Conservation (phyloP, 1,140 invertebrate genomes). For the Chlorops oryzae region DNA sequence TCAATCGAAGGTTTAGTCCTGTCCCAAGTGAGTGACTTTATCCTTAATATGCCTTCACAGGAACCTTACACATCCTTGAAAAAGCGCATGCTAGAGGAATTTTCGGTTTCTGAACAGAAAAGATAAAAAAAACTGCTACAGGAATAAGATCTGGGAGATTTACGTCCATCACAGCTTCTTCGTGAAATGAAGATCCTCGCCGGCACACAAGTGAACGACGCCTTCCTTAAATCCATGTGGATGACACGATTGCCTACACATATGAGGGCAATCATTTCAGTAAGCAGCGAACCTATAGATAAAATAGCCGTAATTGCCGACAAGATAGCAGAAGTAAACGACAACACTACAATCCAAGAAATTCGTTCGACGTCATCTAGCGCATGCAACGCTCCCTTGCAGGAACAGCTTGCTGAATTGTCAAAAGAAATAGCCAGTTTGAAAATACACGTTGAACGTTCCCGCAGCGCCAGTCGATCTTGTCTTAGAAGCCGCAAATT, state of each 20-base stretch:
- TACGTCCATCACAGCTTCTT: not conserved
- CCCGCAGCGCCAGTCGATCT: not conserved
- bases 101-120: not conserved
- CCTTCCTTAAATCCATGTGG: conserved; percentile 1
- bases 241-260: not conserved
- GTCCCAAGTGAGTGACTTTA: not conserved
- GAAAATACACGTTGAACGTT: not conserved
- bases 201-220: not conserved
- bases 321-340: not conserved
- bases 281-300: not conserved
- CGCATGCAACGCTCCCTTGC: not conserved
- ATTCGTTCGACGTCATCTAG: not conserved
- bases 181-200: conserved; percentile 2
- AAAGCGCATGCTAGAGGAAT: not conserved
- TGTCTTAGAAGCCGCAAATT: too few species aligned
- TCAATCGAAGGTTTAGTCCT: conserved; percentile 3
- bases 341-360: conserved; percentile 2
- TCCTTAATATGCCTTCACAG: not conserved
- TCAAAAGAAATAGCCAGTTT: not conserved
- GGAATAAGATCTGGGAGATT: not conserved
- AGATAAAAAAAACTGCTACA: not conserved
- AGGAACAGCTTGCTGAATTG: not conserved
- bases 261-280: not conserved
- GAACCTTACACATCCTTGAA: not conserved
- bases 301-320: not conserved